Base-by-base conservation (phyloP, 2,888 invertebrate species). In the Drosophila anomelani region DNA sequence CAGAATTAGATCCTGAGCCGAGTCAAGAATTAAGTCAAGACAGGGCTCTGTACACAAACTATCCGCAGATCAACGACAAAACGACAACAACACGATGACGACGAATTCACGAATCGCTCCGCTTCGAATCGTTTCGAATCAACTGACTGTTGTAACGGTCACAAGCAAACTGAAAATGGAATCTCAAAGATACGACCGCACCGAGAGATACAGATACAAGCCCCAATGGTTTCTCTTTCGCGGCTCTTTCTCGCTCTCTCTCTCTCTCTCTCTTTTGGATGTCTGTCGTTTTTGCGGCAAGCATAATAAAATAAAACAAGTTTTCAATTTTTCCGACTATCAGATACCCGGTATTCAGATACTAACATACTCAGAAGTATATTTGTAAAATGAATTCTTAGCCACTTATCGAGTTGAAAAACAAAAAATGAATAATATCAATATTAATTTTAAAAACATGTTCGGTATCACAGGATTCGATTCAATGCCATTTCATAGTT, bases 71-170 rank as follows among this genome's bases (percentile, higher is more conserved):
- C 73, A 75, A 75, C 82, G 81, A 68, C 47, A 63, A 67, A 68
- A 55, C 79, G 77, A 78, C 74, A 47, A 68, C 60, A 51, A 56
- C 55, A 75, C 59, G 58, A 64, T 58, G 59, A 74, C 55, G 47
- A 67, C 64, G 54, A 68, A 38, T 58, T 29, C 69, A 78, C 68
- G 63, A 67, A 73, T 67, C 73, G 59, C 74, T 78, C 78, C 70
- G 67, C 44, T 54, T 56, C 44, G 59, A 70, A 77, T 79, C 66
- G 59, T 23, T 53, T 53, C 64, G 51, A 87, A 77, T 78, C 32
- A 82, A 86, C 87, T 87, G 82, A 69, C 81, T 80, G 88, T 83
- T 85, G 84, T 90, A 91, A 91, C 91, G 90, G 91, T 90, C 88
- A 85, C 79, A 85, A 85, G 66, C 85, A 85, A 90, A 91, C 91